These are phyloP conservation scores for Orthonevra nobilis DNA, from an alignment of 2,888 invertebrate species.

Conservation along the genomic window DNA sequence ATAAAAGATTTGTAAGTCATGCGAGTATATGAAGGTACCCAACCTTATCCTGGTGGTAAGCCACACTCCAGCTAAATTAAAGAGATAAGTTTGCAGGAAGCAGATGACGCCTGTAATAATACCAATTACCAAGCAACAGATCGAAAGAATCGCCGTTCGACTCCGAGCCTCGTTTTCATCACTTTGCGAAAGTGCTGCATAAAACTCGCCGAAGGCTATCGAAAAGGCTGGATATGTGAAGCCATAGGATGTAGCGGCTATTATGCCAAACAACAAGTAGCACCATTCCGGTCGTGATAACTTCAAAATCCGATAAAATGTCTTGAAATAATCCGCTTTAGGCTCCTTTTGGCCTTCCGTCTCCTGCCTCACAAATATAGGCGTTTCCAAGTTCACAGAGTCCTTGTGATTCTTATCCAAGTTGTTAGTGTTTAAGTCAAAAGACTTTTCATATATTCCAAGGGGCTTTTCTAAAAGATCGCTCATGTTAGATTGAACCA, in stretches of 20 bases:
- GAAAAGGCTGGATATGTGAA: conserved; percentile 88
- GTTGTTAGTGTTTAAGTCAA: conserved; percentile 77
- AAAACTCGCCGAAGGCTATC: conserved; percentile 88
- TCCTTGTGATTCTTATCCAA: conserved; percentile 78
- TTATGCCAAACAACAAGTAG: conserved; percentile 83
- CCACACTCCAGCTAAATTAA: conserved; percentile 88
- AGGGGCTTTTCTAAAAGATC: conserved; percentile 74
- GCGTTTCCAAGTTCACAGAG: conserved; percentile 75
- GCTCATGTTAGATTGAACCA: no score
- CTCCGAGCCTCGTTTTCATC: conserved; percentile 82
- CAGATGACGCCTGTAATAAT: conserved; percentile 84
- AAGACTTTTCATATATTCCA: conserved; percentile 78
- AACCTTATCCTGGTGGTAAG: conserved; percentile 86
- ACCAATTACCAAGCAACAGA: conserved; percentile 85
- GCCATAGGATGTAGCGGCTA: conserved; percentile 86
- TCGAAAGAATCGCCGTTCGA: conserved; percentile 83
- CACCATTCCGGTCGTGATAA: conserved; percentile 86
- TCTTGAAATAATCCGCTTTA: conserved; percentile 75
- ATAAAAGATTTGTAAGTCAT: background rate
- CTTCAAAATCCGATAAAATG: conserved; percentile 83
- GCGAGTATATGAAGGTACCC: background rate
- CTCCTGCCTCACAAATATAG: conserved; percentile 62
- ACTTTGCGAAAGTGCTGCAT: conserved; percentile 84
- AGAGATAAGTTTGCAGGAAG: conserved; percentile 87
- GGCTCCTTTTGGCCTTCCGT: conserved; percentile 73